Evolutionary conservation across 2,888 invertebrate genomes (phyloP).

Genomic region (Cheiracanthium punctorium): DNA sequence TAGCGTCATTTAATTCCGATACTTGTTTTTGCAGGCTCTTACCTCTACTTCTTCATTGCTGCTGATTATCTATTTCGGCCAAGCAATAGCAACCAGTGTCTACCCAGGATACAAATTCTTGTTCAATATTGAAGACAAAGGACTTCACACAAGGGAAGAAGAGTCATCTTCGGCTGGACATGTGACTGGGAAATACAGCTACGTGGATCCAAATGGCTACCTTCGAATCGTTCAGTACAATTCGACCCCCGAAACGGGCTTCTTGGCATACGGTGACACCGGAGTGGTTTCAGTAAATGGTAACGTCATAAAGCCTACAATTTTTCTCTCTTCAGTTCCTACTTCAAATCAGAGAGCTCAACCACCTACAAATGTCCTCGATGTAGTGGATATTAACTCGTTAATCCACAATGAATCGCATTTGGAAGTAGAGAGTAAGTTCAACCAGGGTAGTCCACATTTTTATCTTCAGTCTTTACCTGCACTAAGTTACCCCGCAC

Average conservation of each 20-base stretch:
- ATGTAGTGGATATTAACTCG: too few relatives aligned
- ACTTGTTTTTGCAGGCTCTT: too few relatives aligned
- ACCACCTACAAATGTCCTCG: too few relatives aligned
- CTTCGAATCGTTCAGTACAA: not conserved
- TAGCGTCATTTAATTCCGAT: too few relatives aligned
- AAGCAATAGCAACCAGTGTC: not conserved
- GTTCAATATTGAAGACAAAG: constrained; percentile 5
- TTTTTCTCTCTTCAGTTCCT: too few relatives aligned
- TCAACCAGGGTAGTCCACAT: too few relatives aligned
- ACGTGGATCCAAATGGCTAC: constrained; percentile 2
- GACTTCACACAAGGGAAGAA: not conserved
- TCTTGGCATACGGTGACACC: not conserved
- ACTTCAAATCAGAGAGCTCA: too few relatives aligned
- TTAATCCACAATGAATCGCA: too few relatives aligned
- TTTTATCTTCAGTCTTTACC: too few relatives aligned
- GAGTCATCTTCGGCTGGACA: not conserved
- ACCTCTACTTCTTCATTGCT: not conserved
- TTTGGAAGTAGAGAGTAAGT: too few relatives aligned
- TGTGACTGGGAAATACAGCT: not conserved
- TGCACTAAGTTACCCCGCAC: too few relatives aligned
- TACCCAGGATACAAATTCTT: constrained; percentile 1
- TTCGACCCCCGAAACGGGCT: not conserved
- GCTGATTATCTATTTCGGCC: not conserved
- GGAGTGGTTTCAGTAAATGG: not conserved
- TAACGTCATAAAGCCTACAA: too few relatives aligned